Conservation (phyloP, 2,113 vertebrate genomes). For the Meles meles region DNA sequence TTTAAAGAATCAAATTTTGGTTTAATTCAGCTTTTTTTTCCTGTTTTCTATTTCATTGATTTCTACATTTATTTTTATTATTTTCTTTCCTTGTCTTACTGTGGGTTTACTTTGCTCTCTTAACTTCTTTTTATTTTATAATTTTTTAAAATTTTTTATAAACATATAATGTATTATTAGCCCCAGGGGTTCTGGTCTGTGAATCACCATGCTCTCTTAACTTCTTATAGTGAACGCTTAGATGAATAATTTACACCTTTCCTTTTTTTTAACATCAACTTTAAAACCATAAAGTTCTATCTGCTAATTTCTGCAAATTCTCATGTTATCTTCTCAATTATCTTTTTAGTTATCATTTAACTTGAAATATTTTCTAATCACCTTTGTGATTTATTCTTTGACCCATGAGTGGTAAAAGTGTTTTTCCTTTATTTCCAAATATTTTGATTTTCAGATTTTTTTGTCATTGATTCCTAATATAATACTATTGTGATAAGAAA, state of each 20-base stretch:
- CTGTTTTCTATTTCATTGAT: background rate
- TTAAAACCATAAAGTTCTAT: background rate
- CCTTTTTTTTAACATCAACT: background rate
- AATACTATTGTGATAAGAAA: background rate
- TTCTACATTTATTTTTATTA: background rate
- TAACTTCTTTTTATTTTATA: background rate
- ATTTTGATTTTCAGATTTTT: background rate
- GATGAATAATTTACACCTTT: background rate
- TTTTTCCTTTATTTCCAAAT: background rate
- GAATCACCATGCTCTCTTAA: too few relatives aligned
- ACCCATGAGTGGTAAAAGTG: background rate
- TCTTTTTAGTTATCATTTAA: background rate
- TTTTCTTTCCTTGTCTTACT: background rate
- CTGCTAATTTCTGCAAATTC: background rate
- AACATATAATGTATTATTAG: too few relatives aligned
- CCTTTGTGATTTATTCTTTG: background rate
- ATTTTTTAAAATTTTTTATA: too few relatives aligned
- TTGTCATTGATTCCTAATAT: background rate
- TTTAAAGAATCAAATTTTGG: background rate
- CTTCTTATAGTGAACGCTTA: background rate
- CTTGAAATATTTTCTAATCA: background rate
- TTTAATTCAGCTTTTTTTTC: background rate
- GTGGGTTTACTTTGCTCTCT: background rate
- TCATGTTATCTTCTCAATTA: background rate
- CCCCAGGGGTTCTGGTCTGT: too few relatives aligned